A percentile compares a stretch with the other conserved stretches of the same genome.
Evolutionary conservation across 2,888 invertebrate genomes (phyloP).

Genomic region (Leucophora obtusa): DNA sequence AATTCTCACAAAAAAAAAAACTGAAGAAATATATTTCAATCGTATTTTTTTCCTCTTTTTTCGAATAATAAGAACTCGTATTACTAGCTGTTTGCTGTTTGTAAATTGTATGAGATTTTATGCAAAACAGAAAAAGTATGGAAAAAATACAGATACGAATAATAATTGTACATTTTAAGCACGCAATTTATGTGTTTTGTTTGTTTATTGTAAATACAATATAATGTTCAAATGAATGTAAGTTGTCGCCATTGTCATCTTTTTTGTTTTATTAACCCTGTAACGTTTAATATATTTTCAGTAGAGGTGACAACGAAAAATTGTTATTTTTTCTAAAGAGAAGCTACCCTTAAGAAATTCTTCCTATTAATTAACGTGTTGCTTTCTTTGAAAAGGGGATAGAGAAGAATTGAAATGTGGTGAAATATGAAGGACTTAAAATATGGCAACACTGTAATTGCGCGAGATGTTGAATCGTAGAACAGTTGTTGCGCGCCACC

Average conservation of each 20-base stretch:
- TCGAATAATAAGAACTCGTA: conserved; percentile 28
- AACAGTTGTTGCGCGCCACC: no score
- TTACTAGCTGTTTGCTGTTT: conserved; percentile 25
- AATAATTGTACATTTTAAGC: conserved; percentile 65
- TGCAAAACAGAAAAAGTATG: conserved; percentile 12
- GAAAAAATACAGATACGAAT: not conserved
- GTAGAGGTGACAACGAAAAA: no score
- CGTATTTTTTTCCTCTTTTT: conserved; percentile 15
- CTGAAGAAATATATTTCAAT: not conserved
- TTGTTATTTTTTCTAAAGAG: no score
- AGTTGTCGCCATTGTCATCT: conserved; percentile 40
- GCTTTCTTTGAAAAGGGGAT: no score
- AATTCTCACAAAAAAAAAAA: conserved; percentile 6
- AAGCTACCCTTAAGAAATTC: no score
- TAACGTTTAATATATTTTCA: not conserved
- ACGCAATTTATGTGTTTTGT: conserved; percentile 62
- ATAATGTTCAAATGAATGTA: conserved; percentile 18
- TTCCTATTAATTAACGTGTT: no score
- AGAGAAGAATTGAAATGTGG: no score
- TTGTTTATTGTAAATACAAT: not conserved
- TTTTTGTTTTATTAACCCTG: not conserved
- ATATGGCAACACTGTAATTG: no score
- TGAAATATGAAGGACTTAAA: no score
- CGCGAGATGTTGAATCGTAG: no score
- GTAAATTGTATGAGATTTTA: conserved; percentile 26